Base-by-base conservation (phyloP, 2,113 vertebrate genomes). In the Pomatostomus ruficeps region DNA sequence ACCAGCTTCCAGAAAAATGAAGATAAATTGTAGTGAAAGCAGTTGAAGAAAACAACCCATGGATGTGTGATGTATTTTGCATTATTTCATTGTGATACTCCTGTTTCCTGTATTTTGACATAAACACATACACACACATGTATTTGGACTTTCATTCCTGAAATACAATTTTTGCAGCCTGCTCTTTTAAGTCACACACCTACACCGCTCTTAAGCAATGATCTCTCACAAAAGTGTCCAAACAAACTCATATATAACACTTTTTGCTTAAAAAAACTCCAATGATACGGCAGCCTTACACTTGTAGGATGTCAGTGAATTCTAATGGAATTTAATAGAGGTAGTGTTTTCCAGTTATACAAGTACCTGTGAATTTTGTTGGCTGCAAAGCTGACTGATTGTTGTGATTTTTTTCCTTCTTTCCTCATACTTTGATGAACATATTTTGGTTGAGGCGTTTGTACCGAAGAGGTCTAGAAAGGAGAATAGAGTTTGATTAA, bases 131-230 rank as follows among this genome's bases (percentile, higher is more conserved):
- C 21, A 52, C 40, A 55, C 7, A 28, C 11, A 5, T 13, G 12
- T 82, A 82, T 61, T 61, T 59, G 42, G 51, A 52, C 24, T 90
- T 78, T 36, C n/a, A n/a, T 65, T 89, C 33, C 36, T 8, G 6
- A 82, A 76, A 88, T 85, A 25, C 33, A 59, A 9, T 45, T 85
- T 72, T 59, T 70, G 11, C 40, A 57, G n/a, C 20, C 48, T 85
- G 33, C 63, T 65, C 31, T 55, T 62, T 26, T 67, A 87, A 67
- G 43, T 29, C 42, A 42, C 35, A 46, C 16, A 46, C 11, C 33
- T 74, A 31, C 38, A 17, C 4, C 1, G 11, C 55, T 49, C 9
- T 52, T 91, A 68, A 76, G 49, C 59, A 66, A 11, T 0, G 0
- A 7, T 58, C 6, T 62, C 33, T 77, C 51, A 77, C 48, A 42